Base-by-base conservation (phyloP, 2,888 invertebrate species). In the Cylindroiulus punctatus region DNA sequence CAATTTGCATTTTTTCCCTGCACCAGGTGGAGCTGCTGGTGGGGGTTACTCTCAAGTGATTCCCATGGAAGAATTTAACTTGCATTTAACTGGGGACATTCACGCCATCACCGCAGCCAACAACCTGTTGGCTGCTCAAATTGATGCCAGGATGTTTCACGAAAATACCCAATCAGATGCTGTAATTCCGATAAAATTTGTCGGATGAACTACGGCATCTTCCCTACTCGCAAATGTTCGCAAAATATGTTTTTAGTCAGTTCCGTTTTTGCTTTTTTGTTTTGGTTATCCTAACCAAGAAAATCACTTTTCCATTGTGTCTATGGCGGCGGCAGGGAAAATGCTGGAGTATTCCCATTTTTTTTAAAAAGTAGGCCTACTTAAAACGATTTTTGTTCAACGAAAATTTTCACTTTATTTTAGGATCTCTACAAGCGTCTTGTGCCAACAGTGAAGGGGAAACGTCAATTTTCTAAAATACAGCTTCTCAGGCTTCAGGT, bases 41-140 rank as follows among this genome's bases (percentile, higher is more conserved):
- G 99, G 99, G 26, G 99, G 99, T 3, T 99, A 98, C 91, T 95
- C 99, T 0, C 93, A 95, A 93, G 96, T 97, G 0, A 98, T 99
- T 88, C 99, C 99, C 0, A 99, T 99, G 99, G 99, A 99, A 91
- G 99, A 99, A 89, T 99, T 99, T 91, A 99, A 99, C 92, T 93
- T 99, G 0, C 99, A 99, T 91, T 92, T 99, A 88, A 99, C 99
- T 0, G 97, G 98, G 0, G 99, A 99, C 90, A 98, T 99, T 89
- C 99, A 99, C 91, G 99, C 99, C 0, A 96, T 99, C n/a, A 95
- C 97, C 0, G 98, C 98, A 0, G 98, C 99, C 8, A 98, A 99
- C 92, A 99, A 99, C 92, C 93, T 99, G 17, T 92, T 99, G n/a
- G 97, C 99, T 0, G 99, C 99, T 0, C 98, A 98, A 90, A 93